These are phyloP conservation scores for Chironomus striatipennis DNA, from an alignment of 1,140 invertebrate genomes.

Conservation along the genomic window DNA sequence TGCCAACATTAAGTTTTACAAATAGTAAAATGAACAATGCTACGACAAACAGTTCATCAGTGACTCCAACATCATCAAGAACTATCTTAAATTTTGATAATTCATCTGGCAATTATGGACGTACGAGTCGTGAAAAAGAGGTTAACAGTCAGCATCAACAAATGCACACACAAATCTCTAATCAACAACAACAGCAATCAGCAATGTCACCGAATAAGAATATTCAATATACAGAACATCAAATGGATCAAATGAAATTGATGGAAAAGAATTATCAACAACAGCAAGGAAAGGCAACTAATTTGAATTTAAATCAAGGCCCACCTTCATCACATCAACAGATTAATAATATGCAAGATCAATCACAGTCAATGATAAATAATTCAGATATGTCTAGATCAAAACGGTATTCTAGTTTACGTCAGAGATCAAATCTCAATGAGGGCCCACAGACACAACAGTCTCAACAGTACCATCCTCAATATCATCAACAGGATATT, in stretches of 20 bases:
- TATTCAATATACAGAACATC: neutral
- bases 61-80: neutral
- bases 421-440: conserved; percentile 52
- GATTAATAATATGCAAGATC: conserved; percentile 25
- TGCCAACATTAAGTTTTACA: neutral
- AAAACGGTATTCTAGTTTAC: conserved; percentile 67
- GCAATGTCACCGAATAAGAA: conserved; percentile 12
- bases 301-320: conserved; percentile 28
- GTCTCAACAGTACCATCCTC: conserved; percentile 29
- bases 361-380: conserved; percentile 18
- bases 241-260: conserved; percentile 4
- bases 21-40: conserved; percentile 20
- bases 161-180: neutral
- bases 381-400: conserved; percentile 44
- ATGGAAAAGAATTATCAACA: conserved; percentile 29
- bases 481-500: conserved; percentile 37
- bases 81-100: conserved; percentile 14
- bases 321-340: conserved; percentile 30
- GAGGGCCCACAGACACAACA: conserved; percentile 39
- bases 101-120: neutral
- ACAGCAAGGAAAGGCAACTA: conserved; percentile 28
- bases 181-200: neutral
- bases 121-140: neutral
- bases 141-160: conserved; percentile 7
- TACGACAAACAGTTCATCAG: neutral